phyloP scores from a whole-genome alignment of 2,888 invertebrate species.

The Omphaloscelis lunosa region DNA sequence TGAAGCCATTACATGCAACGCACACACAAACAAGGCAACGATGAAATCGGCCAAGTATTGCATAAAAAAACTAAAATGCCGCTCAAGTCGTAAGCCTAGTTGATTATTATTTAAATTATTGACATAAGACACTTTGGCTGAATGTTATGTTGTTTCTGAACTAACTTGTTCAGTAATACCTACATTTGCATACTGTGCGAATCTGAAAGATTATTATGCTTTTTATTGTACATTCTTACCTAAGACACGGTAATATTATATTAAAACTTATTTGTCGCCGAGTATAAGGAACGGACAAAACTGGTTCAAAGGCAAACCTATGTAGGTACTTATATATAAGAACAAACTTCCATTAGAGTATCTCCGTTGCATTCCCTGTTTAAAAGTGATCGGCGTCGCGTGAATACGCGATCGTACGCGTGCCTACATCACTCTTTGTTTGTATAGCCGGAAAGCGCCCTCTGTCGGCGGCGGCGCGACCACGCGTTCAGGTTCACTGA shows the following conservation, averaged over 20 bases:
- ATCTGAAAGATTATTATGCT: background rate
- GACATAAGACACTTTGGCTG: slow-evolving; percentile 17
- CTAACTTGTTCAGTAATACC: background rate
- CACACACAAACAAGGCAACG: slow-evolving; percentile 38
- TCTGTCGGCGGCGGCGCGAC: too few relatives aligned
- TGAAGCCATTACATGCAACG: slow-evolving; percentile 26
- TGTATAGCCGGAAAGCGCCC: too few relatives aligned
- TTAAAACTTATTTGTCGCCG: background rate
- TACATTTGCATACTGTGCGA: slow-evolving; percentile 1
- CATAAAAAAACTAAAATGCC: slow-evolving; percentile 42
- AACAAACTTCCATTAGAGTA: background rate
- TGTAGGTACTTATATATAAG: too few relatives aligned
- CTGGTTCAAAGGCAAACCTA: too few relatives aligned
- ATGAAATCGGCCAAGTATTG: slow-evolving; percentile 47
- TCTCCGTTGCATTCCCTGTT: background rate
- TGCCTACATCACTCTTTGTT: too few relatives aligned
- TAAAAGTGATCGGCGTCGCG: too few relatives aligned
- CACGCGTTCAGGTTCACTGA: too few relatives aligned
- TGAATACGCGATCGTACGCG: too few relatives aligned
- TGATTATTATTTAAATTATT: slow-evolving; percentile 58
- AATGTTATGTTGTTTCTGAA: slow-evolving; percentile 9
- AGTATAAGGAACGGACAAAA: background rate
- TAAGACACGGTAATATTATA: too few relatives aligned
- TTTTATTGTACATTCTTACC: background rate
- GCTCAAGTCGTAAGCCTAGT: slow-evolving; percentile 24